These are phyloP conservation scores for Myodes glareolus DNA, from an alignment of 2,113 vertebrate species.

Conservation along the genomic window DNA sequence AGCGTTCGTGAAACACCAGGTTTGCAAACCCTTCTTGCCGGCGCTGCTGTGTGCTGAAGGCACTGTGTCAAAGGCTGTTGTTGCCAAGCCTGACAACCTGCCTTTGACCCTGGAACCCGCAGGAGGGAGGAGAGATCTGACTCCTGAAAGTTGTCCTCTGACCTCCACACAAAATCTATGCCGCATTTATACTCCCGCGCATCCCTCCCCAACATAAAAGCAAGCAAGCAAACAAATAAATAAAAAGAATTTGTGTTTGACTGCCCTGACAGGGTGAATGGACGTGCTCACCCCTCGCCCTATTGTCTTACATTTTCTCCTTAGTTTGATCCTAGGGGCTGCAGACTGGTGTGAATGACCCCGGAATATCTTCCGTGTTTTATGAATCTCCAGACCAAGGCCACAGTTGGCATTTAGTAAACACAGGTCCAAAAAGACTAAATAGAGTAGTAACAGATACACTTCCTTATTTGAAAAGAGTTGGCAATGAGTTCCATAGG, in stretches of 20 bases:
- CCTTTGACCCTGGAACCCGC: background rate
- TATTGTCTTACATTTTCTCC: background rate
- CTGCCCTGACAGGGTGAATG: background rate
- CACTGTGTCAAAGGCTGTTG: background rate
- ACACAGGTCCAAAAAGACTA: background rate
- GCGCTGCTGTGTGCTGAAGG: background rate
- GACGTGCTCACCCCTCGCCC: too few relatives aligned
- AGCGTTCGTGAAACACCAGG: background rate
- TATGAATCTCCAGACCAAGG: background rate
- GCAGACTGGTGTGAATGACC: background rate
- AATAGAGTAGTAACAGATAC: background rate
- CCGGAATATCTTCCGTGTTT: background rate
- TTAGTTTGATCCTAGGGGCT: background rate
- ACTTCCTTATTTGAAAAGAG: background rate
- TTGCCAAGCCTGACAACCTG: background rate
- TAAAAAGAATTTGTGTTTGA: background rate
- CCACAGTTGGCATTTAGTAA: background rate
- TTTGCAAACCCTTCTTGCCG: background rate
- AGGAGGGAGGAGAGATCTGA: too few relatives aligned
- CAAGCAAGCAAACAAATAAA: background rate
- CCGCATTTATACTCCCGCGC: fast-evolving
- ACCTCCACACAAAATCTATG: background rate
- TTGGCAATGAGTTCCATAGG: background rate
- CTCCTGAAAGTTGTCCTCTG: background rate
- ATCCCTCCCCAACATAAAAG: background rate